phyloP scores from a whole-genome alignment of 2,888 invertebrate genomes.

The Balanococcus diminutus region DNA sequence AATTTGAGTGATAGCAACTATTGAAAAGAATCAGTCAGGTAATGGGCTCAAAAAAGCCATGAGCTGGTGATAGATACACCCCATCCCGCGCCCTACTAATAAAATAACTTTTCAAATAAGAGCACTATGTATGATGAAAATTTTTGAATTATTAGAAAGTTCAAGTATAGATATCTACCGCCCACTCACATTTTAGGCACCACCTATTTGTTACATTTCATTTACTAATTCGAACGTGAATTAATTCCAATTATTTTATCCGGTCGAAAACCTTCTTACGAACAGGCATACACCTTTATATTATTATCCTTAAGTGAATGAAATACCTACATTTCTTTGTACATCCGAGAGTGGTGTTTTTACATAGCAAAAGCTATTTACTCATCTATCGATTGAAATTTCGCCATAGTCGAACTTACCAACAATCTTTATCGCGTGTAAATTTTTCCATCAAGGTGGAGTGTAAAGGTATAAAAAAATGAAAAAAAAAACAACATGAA shows the following conservation, averaged over 20 bases:
- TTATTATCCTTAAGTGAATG: slow-evolving; percentile 45
- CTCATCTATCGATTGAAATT: slow-evolving; percentile 18
- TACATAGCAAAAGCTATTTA: not conserved
- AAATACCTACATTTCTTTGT: slow-evolving; percentile 45
- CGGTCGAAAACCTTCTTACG: slow-evolving; percentile 46
- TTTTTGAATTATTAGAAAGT: not conserved
- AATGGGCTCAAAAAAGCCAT: too few species aligned
- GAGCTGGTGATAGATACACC: too few species aligned
- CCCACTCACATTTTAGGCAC: slow-evolving; percentile 5
- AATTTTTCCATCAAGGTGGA: not conserved
- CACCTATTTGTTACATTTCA: slow-evolving; percentile 45
- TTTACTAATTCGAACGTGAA: slow-evolving; percentile 52
- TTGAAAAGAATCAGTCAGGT: too few species aligned
- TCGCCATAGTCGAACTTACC: slow-evolving; percentile 1
- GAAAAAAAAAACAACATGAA: not conserved
- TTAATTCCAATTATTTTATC: slow-evolving; percentile 52
- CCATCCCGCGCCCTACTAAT: too few species aligned
- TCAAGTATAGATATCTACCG: too few species aligned
- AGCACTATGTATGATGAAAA: too few species aligned
- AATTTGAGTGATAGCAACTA: too few species aligned
- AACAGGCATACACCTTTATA: slow-evolving; percentile 30
- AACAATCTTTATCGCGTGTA: slow-evolving; percentile 24
- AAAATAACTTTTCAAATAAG: too few species aligned
- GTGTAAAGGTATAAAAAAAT: not conserved
- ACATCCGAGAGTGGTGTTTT: not conserved